Percentiles rank a stretch among this genome's conserved stretches.
Evolutionary conservation across 2,113 vertebrate genomes (phyloP).

Genomic region (Litocranius walleri): DNA sequence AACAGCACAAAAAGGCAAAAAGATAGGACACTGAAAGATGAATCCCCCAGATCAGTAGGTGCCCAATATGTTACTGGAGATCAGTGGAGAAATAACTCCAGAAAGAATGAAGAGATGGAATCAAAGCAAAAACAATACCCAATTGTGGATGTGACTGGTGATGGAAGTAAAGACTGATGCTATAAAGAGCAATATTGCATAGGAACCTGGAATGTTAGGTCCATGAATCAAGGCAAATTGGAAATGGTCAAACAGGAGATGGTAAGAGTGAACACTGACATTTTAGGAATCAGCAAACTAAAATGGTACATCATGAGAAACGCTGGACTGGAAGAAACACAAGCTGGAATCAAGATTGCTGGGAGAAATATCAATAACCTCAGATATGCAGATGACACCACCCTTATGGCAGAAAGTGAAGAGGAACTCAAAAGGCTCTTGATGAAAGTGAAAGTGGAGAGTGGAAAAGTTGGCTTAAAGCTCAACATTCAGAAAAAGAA

Average conservation of each 20-base stretch:
- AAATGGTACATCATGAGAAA: no score
- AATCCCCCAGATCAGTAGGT: neutral
- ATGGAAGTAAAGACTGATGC: neutral
- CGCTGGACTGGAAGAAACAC: no score
- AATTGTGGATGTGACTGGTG: neutral
- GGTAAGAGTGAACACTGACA: neutral
- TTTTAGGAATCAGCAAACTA: neutral
- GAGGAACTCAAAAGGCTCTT: no score
- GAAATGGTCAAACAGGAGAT: neutral
- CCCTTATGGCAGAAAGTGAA: no score
- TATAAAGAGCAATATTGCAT: neutral
- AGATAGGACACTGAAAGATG: neutral
- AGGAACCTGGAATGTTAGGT: neutral
- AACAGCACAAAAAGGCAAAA: neutral
- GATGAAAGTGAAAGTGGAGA: no score
- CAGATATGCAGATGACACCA: no score
- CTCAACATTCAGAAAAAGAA: no score
- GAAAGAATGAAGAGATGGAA: neutral
- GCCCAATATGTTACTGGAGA: neutral
- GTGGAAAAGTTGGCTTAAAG: no score
- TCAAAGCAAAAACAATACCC: neutral
- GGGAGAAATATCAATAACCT: no score
- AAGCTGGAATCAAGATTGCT: no score
- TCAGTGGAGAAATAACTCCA: neutral
- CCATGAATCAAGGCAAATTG: neutral